Evolutionary conservation across 37 sponge, comb jelly and placozoan genomes (phyloP), one percentile per base, ranked within the genome.

Genomic region (Chondrilla cf. caribensis): DNA sequence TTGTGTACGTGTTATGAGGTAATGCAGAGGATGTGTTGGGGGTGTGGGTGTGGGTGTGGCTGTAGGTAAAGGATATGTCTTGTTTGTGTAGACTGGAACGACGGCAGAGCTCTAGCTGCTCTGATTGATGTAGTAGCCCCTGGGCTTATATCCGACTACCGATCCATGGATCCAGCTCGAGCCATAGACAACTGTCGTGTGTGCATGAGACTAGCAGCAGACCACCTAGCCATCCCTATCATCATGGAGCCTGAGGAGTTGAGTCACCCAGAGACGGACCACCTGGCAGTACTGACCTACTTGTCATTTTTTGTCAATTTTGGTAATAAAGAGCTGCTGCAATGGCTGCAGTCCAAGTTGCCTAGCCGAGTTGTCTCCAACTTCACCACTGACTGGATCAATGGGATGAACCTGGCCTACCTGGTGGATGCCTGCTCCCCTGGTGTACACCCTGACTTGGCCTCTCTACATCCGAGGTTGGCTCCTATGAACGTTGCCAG

Each of bases 231-330:
- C 3, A 90, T 96, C 21, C 95, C 95, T 9, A 81, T 29, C 58
- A 67, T 96, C n/a, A 29, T 96, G 54, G 80, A 81, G 0, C 84
- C 97, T 19, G 86, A 73, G 26, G 95, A 91, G 38, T 72, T 96
- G 31, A 70, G 75, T 54, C 70, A 89, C 54, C 82, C 83, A 0
- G 68, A 83, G 14, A 85, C 95, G 18, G 97, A 96, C 76, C 90
- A 94, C 42, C 66, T 94, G 32, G 85, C 90, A 38, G 92, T 96
- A 51, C 91, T 96, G 89, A 96, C 95, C 0, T 96, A 96, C 81
- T 38, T 96, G 28, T 94, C 95, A 32, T 96, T 84, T 64, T 73
- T 73, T 42, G 44, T 73, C 44, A 42, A 73, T n/a, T 73, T 39
- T 38, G 76, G 76, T 25, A 87, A 83, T 37, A 68, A 83, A 22